A percentile compares a stretch with the other conserved stretches of the same genome.
phyloP scores from a whole-genome alignment of 1,140 invertebrate genomes.

The Caenorhabditis tropicalis region DNA sequence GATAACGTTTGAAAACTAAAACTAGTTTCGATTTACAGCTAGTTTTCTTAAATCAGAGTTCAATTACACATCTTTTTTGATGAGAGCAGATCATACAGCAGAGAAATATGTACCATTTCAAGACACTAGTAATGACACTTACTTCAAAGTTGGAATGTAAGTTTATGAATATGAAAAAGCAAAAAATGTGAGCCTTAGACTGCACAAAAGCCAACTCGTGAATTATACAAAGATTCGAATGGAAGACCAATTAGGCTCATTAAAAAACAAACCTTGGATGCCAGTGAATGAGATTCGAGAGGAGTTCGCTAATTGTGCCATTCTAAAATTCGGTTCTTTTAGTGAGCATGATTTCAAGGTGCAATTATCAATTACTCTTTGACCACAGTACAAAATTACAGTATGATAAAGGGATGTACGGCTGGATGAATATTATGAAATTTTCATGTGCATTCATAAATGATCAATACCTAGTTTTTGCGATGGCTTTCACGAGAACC shows the following conservation, averaged over 20 bases:
- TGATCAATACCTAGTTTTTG: constrained; percentile 33
- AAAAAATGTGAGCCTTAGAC: background rate
- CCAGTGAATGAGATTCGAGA: constrained; percentile 38
- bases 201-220: constrained; percentile 6
- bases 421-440: constrained; percentile 54
- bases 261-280: constrained; percentile 52
- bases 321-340: constrained; percentile 45
- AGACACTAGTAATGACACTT: constrained; percentile 48
- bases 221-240: constrained; percentile 49
- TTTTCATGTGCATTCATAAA: constrained; percentile 40
- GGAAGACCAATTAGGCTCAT: constrained; percentile 39
- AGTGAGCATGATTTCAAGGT: constrained; percentile 52
- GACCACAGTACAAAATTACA: background rate
- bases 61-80: constrained; percentile 49
- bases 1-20: background rate
- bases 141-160: constrained; percentile 48
- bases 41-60: constrained; percentile 38
- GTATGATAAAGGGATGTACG: constrained; percentile 54
- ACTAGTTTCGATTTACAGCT: background rate
- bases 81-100: background rate
- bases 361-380: background rate
- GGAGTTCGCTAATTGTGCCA: constrained; percentile 48
- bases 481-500: constrained; percentile 47
- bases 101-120: constrained; percentile 44
- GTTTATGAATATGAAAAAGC: background rate